Evolutionary conservation across 2,113 vertebrate species (phyloP).

Genomic region (Prochilodus magdalenae): DNA sequence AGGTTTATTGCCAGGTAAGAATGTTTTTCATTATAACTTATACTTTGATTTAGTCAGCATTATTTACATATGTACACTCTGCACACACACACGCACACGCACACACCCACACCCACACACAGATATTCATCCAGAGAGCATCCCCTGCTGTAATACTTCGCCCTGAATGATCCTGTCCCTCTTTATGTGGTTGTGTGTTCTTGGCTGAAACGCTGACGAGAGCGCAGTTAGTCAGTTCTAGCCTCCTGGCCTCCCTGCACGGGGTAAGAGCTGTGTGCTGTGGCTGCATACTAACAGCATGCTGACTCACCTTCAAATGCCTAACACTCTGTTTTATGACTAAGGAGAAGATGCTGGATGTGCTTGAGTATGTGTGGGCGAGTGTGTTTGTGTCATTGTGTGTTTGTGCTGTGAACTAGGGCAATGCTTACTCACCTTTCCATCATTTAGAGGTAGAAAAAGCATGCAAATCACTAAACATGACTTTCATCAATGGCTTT

Average conservation of each 20-base stretch:
- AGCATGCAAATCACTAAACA: neutral
- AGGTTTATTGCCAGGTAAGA: constrained; percentile 93
- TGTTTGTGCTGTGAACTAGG: neutral
- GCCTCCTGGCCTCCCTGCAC: constrained; percentile 44
- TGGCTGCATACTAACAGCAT: constrained; percentile 54
- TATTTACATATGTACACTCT: neutral
- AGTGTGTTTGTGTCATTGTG: neutral
- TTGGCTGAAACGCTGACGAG: constrained; percentile 87
- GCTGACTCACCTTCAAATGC: constrained; percentile 24
- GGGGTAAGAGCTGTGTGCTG: constrained; percentile 58
- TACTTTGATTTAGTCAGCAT: constrained; percentile 67
- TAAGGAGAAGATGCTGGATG: too few relatives aligned
- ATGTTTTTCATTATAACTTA: neutral
- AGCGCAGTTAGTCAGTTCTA: constrained; percentile 80
- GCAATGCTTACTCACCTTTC: neutral
- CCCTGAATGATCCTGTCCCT: constrained; percentile 79
- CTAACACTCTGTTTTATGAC: constrained; percentile 17
- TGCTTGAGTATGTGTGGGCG: neutral
- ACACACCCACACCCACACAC: constrained; percentile 37
- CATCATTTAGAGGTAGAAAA: neutral
- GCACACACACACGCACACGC: neutral
- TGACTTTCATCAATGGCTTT: neutral
- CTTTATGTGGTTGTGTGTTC: constrained; percentile 83
- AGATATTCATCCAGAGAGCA: constrained; percentile 14
- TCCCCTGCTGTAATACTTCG: constrained; percentile 43